These are phyloP conservation scores for Atta colombica DNA, from an alignment of 1,140 invertebrate genomes.

Conservation along the genomic window DNA sequence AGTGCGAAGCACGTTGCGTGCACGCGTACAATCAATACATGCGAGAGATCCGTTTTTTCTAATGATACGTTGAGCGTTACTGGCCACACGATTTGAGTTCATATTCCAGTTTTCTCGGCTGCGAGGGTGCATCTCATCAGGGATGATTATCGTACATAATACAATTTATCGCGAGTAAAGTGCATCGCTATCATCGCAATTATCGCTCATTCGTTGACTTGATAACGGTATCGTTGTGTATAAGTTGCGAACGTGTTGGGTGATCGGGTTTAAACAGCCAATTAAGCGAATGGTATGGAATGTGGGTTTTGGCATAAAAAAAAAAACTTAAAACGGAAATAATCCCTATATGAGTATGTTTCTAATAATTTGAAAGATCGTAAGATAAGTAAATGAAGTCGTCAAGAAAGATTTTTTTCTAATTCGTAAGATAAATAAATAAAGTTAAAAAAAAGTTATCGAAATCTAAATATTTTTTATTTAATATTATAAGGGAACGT, in stretches of 20 bases:
- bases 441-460: neutral
- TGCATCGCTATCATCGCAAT: conserved; percentile 47
- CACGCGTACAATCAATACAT: neutral
- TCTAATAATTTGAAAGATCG: conserved; percentile 5
- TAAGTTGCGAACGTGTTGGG: conserved; percentile 25
- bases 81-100: neutral
- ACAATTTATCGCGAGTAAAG: conserved; percentile 56
- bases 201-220: conserved; percentile 49
- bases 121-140: conserved; percentile 4
- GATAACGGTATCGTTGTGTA: conserved; percentile 38
- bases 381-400: neutral
- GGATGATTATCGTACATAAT: conserved; percentile 35
- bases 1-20: neutral
- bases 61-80: neutral
- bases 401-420: neutral
- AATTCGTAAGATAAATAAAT: conserved; percentile 10
- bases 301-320: neutral
- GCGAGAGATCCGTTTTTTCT: neutral
- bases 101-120: conserved; percentile 27
- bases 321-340: neutral
- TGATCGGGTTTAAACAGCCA: conserved; percentile 16
- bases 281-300: conserved; percentile 31
- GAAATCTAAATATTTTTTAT: neutral
- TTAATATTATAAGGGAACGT: neutral
- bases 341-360: too few species aligned